These are phyloP conservation scores for Megalops atlanticus DNA, from an alignment of 2,113 vertebrate species.

Conservation along the genomic window DNA sequence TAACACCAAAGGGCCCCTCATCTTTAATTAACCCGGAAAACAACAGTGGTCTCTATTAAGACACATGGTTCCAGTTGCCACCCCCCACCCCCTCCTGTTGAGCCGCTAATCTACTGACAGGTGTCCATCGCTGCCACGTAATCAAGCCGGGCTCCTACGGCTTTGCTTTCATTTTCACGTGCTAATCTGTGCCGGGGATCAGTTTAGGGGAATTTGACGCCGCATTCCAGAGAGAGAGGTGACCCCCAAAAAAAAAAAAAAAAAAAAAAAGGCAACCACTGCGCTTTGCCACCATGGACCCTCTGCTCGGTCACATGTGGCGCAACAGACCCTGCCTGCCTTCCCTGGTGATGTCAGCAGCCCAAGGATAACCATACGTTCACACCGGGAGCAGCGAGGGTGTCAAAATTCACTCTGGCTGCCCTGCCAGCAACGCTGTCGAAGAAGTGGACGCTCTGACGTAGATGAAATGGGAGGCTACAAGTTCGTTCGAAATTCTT, in stretches of 20 bases:
- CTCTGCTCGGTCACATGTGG: background rate
- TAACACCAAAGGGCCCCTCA: background rate
- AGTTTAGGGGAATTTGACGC: constrained; percentile 12
- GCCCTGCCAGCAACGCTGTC: too few species aligned
- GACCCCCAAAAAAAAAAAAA: too few species aligned
- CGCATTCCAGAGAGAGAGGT: constrained; percentile 20
- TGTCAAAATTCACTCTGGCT: too few species aligned
- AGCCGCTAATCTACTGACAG: constrained; percentile 39
- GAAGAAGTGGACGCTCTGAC: too few species aligned
- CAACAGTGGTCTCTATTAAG: constrained; percentile 7
- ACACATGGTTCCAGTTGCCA: background rate
- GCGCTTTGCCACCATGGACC: background rate
- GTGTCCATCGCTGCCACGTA: constrained; percentile 25
- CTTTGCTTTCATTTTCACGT: constrained; percentile 29
- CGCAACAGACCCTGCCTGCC: too few species aligned
- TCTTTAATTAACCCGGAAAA: constrained; percentile 15
- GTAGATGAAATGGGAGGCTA: too few species aligned
- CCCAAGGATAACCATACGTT: too few species aligned
- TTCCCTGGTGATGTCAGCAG: too few species aligned
- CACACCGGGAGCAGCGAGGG: too few species aligned
- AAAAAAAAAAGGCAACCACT: too few species aligned
- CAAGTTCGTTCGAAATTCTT: too few species aligned
- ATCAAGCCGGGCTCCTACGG: constrained; percentile 26
- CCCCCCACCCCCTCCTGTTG: background rate
- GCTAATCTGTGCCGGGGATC: constrained; percentile 20